Conservation (phyloP, 2,888 invertebrate genomes). For the Syrphus vitripennis region DNA sequence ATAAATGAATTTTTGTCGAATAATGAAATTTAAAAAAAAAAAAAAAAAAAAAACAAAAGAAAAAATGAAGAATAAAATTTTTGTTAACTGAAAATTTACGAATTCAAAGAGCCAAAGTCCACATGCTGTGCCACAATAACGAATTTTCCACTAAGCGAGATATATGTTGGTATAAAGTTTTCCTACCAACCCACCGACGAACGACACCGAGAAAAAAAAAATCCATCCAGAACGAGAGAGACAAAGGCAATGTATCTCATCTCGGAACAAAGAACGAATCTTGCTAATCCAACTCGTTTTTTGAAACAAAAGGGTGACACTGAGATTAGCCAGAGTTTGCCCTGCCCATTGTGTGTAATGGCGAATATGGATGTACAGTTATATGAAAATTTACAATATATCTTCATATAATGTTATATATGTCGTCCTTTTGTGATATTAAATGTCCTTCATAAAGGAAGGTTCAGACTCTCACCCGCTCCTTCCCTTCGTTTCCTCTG, state of each 20-base stretch:
- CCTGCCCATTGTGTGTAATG: constrained; percentile 38
- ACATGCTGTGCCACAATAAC: background rate
- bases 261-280: constrained; percentile 58
- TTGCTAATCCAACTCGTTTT: constrained; percentile 48
- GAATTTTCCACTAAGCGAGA: constrained; percentile 8
- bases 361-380: constrained; percentile 10
- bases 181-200: background rate
- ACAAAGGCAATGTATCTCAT: constrained; percentile 64
- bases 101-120: constrained; percentile 24
- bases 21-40: constrained; percentile 49
- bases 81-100: constrained; percentile 47
- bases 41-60: constrained; percentile 26
- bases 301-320: constrained; percentile 54
- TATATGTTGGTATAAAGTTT: constrained; percentile 41
- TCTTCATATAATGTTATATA: background rate
- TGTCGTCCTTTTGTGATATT: constrained; percentile 56
- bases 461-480: constrained; percentile 23
- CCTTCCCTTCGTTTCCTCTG: background rate
- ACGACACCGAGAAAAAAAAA: constrained; percentile 1
- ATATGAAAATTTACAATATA: background rate
- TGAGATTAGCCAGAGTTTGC: constrained; percentile 68
- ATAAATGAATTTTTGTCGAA: constrained; percentile 49
- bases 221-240: constrained; percentile 22
- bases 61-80: background rate
- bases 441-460: constrained; percentile 63